Evolutionary conservation across 2,888 invertebrate genomes (phyloP).

Genomic region (Phytoseiulus persimilis): DNA sequence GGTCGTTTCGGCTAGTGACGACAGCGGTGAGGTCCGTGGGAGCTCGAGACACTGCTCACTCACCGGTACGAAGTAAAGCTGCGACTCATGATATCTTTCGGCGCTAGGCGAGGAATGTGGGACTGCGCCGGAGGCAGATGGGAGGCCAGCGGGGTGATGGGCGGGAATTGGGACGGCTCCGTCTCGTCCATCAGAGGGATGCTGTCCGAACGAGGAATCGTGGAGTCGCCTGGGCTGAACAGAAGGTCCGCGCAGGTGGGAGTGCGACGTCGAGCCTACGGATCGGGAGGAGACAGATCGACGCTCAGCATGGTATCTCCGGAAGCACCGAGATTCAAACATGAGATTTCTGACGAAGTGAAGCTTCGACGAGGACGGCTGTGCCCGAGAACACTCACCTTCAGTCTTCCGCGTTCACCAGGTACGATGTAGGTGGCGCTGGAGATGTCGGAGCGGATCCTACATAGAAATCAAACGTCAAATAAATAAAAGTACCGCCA

Average conservation of each 20-base stretch:
- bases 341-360: not conserved
- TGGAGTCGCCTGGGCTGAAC: not conserved
- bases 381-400: not conserved
- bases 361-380: not conserved
- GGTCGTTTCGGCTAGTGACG: too few relatives aligned
- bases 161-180: not conserved
- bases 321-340: too few relatives aligned
- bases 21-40: too few relatives aligned
- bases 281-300: not conserved
- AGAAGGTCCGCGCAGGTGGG: slow-evolving; percentile 32
- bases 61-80: slow-evolving; percentile 29
- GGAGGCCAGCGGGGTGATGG: not conserved
- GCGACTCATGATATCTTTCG: slow-evolving; percentile 26
- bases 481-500: not conserved
- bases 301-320: not conserved
- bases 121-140: not conserved
- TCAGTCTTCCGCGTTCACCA: slow-evolving; percentile 36
- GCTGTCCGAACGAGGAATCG: slow-evolving; percentile 29
- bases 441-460: slow-evolving; percentile 38
- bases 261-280: slow-evolving; percentile 13
- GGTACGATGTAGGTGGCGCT: slow-evolving; percentile 38
- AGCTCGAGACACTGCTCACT: not conserved
- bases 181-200: slow-evolving; percentile 34
- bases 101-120: slow-evolving; percentile 18
- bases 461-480: not conserved